Evolutionary conservation across 1,140 invertebrate species (phyloP).

Genomic region (Probaryconus sp.): DNA sequence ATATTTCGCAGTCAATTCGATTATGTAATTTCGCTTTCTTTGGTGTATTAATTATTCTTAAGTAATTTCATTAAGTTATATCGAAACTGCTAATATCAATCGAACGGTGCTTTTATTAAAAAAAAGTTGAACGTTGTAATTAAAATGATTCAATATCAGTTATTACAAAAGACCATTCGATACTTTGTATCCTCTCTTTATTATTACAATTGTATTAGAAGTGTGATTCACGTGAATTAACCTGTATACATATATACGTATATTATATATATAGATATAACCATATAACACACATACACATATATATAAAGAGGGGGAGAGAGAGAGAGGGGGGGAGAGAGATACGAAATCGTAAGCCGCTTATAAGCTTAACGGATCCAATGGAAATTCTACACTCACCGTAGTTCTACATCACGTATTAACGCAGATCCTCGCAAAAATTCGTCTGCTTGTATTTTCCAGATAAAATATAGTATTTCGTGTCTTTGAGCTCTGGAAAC

Average conservation of each 20-base stretch:
- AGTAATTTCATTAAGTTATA: too few species aligned
- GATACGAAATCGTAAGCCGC: slow-evolving; percentile 73
- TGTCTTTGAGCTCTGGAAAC: slow-evolving; percentile 16
- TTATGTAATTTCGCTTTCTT: too few species aligned
- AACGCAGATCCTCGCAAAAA: slow-evolving; percentile 45
- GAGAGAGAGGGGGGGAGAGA: slow-evolving; percentile 31
- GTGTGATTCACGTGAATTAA: slow-evolving; percentile 27
- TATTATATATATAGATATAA: slow-evolving; percentile 25
- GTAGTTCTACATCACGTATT: slow-evolving; percentile 47
- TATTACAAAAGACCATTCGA: slow-evolving; percentile 11
- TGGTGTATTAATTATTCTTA: too few species aligned
- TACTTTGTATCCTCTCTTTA: slow-evolving; percentile 13
- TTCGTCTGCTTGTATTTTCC: slow-evolving; percentile 41
- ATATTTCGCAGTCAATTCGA: too few species aligned
- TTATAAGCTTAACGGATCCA: slow-evolving; percentile 72
- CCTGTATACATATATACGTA: slow-evolving; percentile 19
- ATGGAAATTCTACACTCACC: slow-evolving; percentile 70
- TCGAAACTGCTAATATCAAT: too few species aligned
- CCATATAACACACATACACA: neutral
- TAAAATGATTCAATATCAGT: too few species aligned
- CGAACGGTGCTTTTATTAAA: too few species aligned
- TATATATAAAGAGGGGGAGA: slow-evolving; percentile 8
- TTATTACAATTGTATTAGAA: slow-evolving; percentile 29
- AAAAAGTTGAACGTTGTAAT: too few species aligned
- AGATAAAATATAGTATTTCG: slow-evolving; percentile 32